These are phyloP conservation scores for Drosophila fulvimacula DNA, from an alignment of 2,888 invertebrate genomes.

Conservation along the genomic window DNA sequence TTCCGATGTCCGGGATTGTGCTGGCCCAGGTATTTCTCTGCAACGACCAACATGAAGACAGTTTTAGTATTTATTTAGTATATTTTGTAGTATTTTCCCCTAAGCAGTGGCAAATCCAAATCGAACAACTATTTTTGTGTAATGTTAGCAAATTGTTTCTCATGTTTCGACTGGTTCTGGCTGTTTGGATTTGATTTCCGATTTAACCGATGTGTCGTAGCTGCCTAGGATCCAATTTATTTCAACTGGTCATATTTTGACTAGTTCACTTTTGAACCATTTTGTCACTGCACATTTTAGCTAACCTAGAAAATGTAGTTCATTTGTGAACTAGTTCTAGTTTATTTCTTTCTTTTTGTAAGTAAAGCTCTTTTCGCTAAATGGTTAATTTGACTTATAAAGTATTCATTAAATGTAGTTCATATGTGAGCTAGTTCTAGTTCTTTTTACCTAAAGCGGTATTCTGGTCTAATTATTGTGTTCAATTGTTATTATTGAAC, in stretches of 20 bases:
- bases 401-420: neutral
- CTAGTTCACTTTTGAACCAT: neutral
- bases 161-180: neutral
- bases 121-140: no score
- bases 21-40: slow-evolving; percentile 69
- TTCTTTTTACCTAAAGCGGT: neutral
- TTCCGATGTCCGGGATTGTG: slow-evolving; percentile 80
- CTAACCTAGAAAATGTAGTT: neutral
- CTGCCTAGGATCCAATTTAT: neutral
- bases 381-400: neutral
- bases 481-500: no score
- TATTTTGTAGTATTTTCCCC: no score
- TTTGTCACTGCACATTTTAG: no score
- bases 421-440: neutral
- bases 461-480: neutral
- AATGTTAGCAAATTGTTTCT: no score
- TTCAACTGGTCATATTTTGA: neutral
- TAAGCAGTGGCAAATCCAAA: no score
- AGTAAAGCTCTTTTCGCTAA: neutral
- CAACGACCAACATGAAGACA: neutral
- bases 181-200: neutral
- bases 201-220: neutral
- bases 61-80: neutral
- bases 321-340: neutral
- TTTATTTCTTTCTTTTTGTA: no score